Evolutionary conservation across 2,888 invertebrate genomes (phyloP).

Genomic region (Eubasilissa splendida): DNA sequence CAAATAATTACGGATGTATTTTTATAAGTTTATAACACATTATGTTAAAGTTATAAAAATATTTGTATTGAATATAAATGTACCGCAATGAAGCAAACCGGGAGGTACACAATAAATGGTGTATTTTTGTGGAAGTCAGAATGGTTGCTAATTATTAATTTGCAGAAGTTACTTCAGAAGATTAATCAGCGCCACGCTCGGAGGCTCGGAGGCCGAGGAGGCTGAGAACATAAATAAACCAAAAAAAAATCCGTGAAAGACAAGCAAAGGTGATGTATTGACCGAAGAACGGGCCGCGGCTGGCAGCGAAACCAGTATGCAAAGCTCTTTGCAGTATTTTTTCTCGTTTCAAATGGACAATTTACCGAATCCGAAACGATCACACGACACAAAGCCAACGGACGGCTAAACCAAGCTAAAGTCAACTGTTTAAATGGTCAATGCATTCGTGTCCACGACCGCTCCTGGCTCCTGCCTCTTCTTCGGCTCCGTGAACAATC

Average conservation of each 20-base stretch:
- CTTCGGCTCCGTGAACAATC: too few species aligned
- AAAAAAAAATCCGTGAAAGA: slow-evolving; percentile 5
- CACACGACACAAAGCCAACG: slow-evolving; percentile 32
- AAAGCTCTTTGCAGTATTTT: slow-evolving; percentile 35
- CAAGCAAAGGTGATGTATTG: slow-evolving; percentile 34
- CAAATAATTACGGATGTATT: too few species aligned
- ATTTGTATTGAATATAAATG: too few species aligned
- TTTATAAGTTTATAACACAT: too few species aligned
- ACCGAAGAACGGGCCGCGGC: background rate
- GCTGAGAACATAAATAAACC: slow-evolving; percentile 23
- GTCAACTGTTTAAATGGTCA: slow-evolving; percentile 30
- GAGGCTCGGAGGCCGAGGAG: slow-evolving; percentile 1
- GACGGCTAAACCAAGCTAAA: slow-evolving; percentile 5
- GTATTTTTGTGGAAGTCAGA: background rate
- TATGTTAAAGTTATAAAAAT: too few species aligned
- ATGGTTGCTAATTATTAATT: slow-evolving; percentile 4
- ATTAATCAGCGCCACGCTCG: slow-evolving; percentile 23
- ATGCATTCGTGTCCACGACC: background rate
- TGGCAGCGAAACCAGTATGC: slow-evolving; percentile 36
- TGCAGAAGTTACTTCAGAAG: background rate
- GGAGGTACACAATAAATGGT: too few species aligned
- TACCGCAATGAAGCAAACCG: too few species aligned
- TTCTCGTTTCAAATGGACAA: slow-evolving; percentile 38
- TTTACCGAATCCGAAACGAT: slow-evolving; percentile 33
- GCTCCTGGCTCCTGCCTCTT: too few species aligned